Conservation (phyloP, 92 coral and sea anemone species). For the Nematostella vectensis region DNA sequence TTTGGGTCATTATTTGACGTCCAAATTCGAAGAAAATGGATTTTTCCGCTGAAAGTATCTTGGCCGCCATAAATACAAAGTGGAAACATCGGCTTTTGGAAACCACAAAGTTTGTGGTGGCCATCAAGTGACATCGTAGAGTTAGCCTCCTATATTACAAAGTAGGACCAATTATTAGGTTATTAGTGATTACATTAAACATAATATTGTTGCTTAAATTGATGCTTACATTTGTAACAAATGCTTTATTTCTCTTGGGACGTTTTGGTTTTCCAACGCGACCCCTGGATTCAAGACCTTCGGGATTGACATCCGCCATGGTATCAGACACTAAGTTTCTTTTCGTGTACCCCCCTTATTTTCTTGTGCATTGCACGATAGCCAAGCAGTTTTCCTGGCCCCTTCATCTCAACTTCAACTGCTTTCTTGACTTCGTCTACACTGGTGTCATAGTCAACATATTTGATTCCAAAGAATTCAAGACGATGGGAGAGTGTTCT, state of each 20-base stretch:
- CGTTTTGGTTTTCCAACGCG: conserved; percentile 3
- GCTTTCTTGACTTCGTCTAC: conserved; percentile 35
- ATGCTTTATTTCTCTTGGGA: too few species aligned
- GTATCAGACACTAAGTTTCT: conserved; percentile 20
- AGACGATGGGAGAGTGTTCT: conserved; percentile 17
- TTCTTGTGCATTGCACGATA: conserved; percentile 37
- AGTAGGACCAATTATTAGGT: conserved; percentile 13
- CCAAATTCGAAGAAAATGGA: conserved; percentile 53
- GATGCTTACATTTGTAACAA: conserved; percentile 6
- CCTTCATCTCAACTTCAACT: conserved; percentile 29
- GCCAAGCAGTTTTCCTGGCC: conserved; percentile 34
- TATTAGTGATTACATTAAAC: conserved; percentile 4
- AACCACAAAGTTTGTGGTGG: conserved; percentile 35
- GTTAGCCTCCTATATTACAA: conserved; percentile 28
- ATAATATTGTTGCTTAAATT: conserved; percentile 13
- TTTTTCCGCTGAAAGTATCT: conserved; percentile 44
- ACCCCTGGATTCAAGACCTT: conserved; percentile 15
- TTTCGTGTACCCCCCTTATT: conserved; percentile 26
- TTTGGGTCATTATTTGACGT: conserved; percentile 49
- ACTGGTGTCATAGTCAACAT: conserved; percentile 14
- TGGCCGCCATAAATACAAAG: conserved; percentile 52
- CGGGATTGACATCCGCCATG: conserved; percentile 21
- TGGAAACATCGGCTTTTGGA: conserved; percentile 53
- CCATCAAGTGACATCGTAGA: conserved; percentile 32
- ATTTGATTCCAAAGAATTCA: conserved; percentile 9